These are phyloP conservation scores for Halocynthia aurantium DNA, from an alignment of 23 tunicate genomes.

Conservation along the genomic window DNA sequence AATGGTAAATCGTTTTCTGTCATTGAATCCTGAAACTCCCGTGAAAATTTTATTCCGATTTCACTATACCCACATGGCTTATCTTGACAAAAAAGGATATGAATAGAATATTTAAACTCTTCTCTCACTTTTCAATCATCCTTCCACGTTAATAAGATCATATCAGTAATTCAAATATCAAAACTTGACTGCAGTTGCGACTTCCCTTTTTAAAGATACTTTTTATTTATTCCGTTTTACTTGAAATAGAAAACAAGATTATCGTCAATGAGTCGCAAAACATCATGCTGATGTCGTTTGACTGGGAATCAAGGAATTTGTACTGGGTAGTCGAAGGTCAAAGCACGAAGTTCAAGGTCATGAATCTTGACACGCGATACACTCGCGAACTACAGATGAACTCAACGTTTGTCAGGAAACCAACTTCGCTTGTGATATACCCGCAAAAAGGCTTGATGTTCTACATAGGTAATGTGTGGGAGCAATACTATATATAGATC, in stretches of 20 bases:
- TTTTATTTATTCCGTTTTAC: neutral
- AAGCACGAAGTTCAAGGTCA: slow-evolving; percentile 21
- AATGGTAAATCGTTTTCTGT: too few species aligned
- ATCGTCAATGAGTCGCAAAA: slow-evolving; percentile 4
- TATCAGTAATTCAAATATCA: too few species aligned
- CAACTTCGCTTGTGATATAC: slow-evolving; percentile 5
- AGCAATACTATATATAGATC: neutral
- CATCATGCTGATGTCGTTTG: slow-evolving; percentile 19
- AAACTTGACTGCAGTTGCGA: too few species aligned
- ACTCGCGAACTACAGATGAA: slow-evolving; percentile 10
- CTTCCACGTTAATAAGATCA: too few species aligned
- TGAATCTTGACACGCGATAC: slow-evolving; percentile 7
- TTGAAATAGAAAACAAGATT: slow-evolving; percentile 6
- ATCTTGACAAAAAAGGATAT: too few species aligned
- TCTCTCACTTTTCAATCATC: too few species aligned
- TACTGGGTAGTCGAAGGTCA: slow-evolving; percentile 26
- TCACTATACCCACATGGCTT: too few species aligned
- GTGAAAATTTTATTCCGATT: too few species aligned
- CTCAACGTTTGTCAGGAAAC: neutral
- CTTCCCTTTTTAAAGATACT: too few species aligned
- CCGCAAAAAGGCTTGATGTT: slow-evolving; percentile 15
- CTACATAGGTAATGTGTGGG: slow-evolving; percentile 8
- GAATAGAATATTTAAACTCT: too few species aligned
- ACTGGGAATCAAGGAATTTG: slow-evolving; percentile 48
- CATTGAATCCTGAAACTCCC: too few species aligned